Base-by-base conservation (phyloP, 1,140 invertebrate genomes). In the Amyelois transitella region DNA sequence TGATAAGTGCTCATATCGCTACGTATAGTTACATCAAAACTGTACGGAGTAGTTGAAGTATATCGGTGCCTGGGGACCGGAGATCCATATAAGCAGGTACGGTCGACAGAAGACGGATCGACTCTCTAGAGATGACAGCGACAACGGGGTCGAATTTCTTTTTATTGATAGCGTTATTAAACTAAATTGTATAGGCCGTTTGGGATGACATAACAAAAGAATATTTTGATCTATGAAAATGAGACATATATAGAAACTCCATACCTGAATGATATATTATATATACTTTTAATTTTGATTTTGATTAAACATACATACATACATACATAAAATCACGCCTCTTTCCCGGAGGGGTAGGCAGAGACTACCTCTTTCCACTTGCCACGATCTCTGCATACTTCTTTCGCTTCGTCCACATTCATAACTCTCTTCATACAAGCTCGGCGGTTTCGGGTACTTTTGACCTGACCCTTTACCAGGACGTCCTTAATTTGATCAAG, bases 101-200 rank as follows among this genome's bases (percentile, higher is more conserved):
- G 45, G 18, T 48, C 45, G 14, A 10, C 38, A 20, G 52, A 64
- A 66, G 63, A 66, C 57, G 54, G 60, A 72, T 68, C 48, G 50
- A 54, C 55, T 58, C 49, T 62, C 54, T 43, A 60, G 44, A 55
- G 51, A 62, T 62, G 63, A 69, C 59, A 62, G 61, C 58, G 59
- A 62, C 51, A 58, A 51, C 53, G 25, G 44, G 44, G 49, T 55
- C 62, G 54, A 51, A 50, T 50, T 24, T 54, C 55, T 55, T 60
- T 60, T 60, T 57, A 51, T 57, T 38, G 47, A 50, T 57, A 54
- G 44, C 45, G 24, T 62, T 53, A 56, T 62, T 57, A 57, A 62
- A 62, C 43, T 51, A 43, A 62, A 55, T 58, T 51, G 43, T 57
- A 50, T 19, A 24, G 12, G 25, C 45, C 51, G 22, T 60, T 60